Base-by-base conservation (phyloP, 2,113 vertebrate species). In the Ursus arctos region DNA sequence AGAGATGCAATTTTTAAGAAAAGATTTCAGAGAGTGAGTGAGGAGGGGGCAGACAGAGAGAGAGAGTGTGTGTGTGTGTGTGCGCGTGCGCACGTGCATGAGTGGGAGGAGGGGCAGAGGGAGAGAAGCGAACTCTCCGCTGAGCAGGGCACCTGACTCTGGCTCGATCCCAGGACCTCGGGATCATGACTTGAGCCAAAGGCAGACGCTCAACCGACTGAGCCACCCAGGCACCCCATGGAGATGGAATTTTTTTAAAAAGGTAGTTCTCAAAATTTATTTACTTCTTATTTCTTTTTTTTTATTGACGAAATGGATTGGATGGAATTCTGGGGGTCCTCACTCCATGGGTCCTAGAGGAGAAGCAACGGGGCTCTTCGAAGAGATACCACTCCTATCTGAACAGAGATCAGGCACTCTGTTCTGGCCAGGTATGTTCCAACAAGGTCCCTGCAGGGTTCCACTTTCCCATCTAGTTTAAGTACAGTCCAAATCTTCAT, bases 11-110 rank as follows among this genome's bases (percentile, higher is more conserved):
- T n/a, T 76, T 18, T 90, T 31, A 63, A 24, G 31, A 3, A 31
- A 76, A 69, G 67, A 69, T 21, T 36, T 69, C 33, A 36, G 16
- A 69, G 33, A 36, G 16, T 67, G 16, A 69, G 18, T n/a, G 67
- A 69, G 43, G 43, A 43, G 43, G 6, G 43, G 43, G 43, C 43
- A 43, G 43, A 43, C 16, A n/a, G 33, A 69, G 33, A 67, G 65
- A 67, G 15, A 31, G 13, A 3, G 14, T 0, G 22, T 0, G 2
- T 2, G 36, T 40, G 40, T 40, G 40, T 40, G 40, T 40, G 40
- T 40, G 40, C 1, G 40, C 40, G 40, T 40, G 40, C 40, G 40
- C 40, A 40, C 4, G 40, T 14, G 33, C 67, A 21, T 21, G 33
- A 69, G 67, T 36, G 8, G 33, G 33, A 33, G 14, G 7, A 33